A percentile compares a stretch with the other conserved stretches of the same genome.
These are phyloP conservation scores for Indicator maculatus DNA, from an alignment of 2,113 vertebrate species.

Conservation along the genomic window DNA sequence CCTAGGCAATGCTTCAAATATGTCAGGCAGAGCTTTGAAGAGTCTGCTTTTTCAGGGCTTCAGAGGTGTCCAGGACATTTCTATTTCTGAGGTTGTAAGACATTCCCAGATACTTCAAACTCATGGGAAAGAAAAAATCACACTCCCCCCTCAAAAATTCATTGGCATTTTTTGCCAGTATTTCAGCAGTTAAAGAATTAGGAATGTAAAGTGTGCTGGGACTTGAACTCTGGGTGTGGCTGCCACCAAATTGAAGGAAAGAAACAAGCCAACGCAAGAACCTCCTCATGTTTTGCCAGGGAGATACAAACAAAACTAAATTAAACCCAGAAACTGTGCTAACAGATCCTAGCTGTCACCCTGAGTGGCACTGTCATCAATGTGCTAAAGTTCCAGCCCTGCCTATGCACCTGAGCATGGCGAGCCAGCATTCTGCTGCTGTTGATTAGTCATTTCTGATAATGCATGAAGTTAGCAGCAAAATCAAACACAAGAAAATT, in stretches of 20 bases:
- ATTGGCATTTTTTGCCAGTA: not conserved
- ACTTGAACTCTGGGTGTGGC: constrained; percentile 20
- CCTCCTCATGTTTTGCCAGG: not conserved
- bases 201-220: not conserved
- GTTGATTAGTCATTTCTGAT: not conserved
- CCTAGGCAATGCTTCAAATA: not conserved
- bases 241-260: not conserved
- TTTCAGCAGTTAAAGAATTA: not conserved
- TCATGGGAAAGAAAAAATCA: not conserved
- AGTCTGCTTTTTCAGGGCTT: not conserved
- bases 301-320: not conserved
- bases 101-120: not conserved
- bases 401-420: not conserved
- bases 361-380: not conserved
- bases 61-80: not conserved
- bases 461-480: not conserved
- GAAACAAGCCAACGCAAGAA: constrained; percentile 26
- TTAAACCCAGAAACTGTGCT: not conserved
- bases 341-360: not conserved
- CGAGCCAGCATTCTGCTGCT: not conserved
- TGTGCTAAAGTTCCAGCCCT: not conserved
- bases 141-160: not conserved
- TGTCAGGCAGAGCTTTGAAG: not conserved
- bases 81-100: not conserved
- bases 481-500: not conserved